These are phyloP conservation scores for Cantharis flavilabris DNA, from an alignment of 2,888 invertebrate genomes.

Conservation along the genomic window DNA sequence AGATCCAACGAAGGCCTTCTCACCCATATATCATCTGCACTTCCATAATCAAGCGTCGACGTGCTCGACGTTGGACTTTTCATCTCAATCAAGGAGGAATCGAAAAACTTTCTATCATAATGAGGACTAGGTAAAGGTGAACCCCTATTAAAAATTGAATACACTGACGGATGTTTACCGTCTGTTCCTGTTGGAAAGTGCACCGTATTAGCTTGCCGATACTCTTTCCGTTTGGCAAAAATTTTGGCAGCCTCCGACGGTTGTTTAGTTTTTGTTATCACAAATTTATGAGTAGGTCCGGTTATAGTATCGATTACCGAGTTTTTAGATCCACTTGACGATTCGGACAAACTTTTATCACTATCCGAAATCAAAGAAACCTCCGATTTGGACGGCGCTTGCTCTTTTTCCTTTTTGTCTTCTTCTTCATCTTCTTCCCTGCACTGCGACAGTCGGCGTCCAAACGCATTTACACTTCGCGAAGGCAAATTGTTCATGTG, in stretches of 20 bases:
- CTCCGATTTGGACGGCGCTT: conserved; percentile 45
- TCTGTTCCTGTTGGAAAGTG: conserved; percentile 68
- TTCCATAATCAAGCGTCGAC: conserved; percentile 61
- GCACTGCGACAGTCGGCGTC: conserved; percentile 76
- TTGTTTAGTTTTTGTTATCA: conserved; percentile 57
- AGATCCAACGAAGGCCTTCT: conserved; percentile 60
- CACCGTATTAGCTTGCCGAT: conserved; percentile 68
- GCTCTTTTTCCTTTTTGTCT: conserved; percentile 47
- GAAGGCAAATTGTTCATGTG: conserved; percentile 74
- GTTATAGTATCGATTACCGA: conserved; percentile 54
- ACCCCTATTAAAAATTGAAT: conserved; percentile 61
- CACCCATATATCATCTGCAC: conserved; percentile 73
- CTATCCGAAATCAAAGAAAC: conserved; percentile 52
- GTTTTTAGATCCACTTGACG: conserved; percentile 53
- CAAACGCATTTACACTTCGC: conserved; percentile 59
- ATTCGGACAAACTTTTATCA: conserved; percentile 53
- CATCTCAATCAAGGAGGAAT: conserved; percentile 80
- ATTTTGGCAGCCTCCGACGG: conserved; percentile 56
- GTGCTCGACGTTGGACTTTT: conserved; percentile 71
- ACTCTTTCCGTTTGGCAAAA: conserved; percentile 57
- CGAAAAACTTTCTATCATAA: conserved; percentile 80
- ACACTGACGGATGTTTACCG: conserved; percentile 63
- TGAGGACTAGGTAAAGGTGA: conserved; percentile 66
- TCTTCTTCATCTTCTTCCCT: conserved; percentile 85
- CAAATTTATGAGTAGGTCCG: conserved; percentile 61